Evolutionary conservation across 2,888 invertebrate genomes (phyloP).

Genomic region (Parnassius smintheus): DNA sequence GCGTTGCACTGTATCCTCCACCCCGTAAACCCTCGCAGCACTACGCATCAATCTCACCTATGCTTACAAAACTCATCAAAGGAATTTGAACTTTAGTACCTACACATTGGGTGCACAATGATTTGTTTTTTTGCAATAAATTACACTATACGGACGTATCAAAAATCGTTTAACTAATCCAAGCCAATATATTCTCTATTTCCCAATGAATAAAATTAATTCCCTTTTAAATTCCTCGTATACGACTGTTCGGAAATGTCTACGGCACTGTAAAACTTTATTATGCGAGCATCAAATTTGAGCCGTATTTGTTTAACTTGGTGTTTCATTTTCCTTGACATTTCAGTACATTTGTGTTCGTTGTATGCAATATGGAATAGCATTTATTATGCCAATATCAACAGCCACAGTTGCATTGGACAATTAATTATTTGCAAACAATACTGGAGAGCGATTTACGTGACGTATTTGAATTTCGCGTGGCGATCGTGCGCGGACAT

Average conservation of each 20-base stretch:
- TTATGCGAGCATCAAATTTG: constrained; percentile 8
- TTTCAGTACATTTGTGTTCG: constrained; percentile 33
- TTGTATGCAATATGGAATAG: constrained; percentile 60
- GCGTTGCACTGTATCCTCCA: constrained; percentile 69
- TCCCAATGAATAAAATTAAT: constrained; percentile 75
- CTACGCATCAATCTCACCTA: constrained; percentile 32
- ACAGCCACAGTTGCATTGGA: constrained; percentile 71
- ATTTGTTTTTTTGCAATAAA: constrained; percentile 1
- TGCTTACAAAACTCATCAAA: constrained; percentile 23
- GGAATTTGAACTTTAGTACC: constrained; percentile 33
- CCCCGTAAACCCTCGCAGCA: constrained; percentile 53
- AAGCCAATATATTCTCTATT: constrained; percentile 77
- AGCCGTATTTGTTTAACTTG: background rate
- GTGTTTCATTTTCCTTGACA: constrained; percentile 12
- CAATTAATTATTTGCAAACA: constrained; percentile 80
- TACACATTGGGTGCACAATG: constrained; percentile 30
- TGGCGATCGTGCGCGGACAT: constrained; percentile 58
- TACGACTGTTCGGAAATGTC: constrained; percentile 58
- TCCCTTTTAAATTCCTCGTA: constrained; percentile 63
- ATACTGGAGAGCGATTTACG: constrained; percentile 49
- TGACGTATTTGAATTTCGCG: constrained; percentile 41
- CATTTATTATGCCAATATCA: constrained; percentile 75
- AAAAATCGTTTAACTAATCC: constrained; percentile 70
- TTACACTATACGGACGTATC: constrained; percentile 35
- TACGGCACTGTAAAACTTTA: constrained; percentile 13